Evolutionary conservation across 37 sponge, comb jelly and placozoan species (phyloP).

Genomic region (Bolinopsis microptera): DNA sequence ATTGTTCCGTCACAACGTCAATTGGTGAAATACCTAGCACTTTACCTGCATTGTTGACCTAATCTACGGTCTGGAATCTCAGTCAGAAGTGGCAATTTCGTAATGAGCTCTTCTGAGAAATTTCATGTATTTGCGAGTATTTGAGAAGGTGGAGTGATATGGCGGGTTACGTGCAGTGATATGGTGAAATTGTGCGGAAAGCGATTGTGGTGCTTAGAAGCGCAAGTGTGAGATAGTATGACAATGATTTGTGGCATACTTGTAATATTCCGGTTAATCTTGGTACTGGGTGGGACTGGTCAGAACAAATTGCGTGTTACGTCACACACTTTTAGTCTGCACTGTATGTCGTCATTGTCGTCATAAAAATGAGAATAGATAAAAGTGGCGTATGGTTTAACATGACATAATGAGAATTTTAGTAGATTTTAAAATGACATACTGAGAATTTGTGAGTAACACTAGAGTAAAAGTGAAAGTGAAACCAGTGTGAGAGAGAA

Average conservation of each 20-base stretch:
- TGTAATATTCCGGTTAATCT: too few relatives aligned
- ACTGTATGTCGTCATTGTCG: too few relatives aligned
- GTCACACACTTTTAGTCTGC: too few relatives aligned
- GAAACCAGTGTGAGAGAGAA: background rate
- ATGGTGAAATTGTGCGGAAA: background rate
- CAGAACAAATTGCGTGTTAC: background rate
- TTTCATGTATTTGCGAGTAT: background rate
- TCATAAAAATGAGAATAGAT: background rate
- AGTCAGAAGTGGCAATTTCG: background rate
- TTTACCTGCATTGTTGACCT: background rate
- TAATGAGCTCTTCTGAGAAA: background rate
- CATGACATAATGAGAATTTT: too few relatives aligned
- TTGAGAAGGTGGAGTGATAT: too few relatives aligned
- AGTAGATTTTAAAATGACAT: too few relatives aligned
- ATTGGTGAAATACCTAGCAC: background rate
- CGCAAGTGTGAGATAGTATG: too few relatives aligned
- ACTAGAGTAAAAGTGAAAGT: background rate
- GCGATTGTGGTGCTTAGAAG: background rate
- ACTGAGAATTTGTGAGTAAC: too few relatives aligned
- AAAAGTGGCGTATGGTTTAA: too few relatives aligned
- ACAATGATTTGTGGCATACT: too few relatives aligned
- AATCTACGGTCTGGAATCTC: background rate
- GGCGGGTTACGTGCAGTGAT: too few relatives aligned
- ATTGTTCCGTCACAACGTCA: background rate
- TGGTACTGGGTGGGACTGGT: too few relatives aligned